Percentiles rank a stretch among this genome's conserved stretches.
phyloP scores from a whole-genome alignment of 2,797 vertebrate species.

The Hyperoplus immaculatus region DNA sequence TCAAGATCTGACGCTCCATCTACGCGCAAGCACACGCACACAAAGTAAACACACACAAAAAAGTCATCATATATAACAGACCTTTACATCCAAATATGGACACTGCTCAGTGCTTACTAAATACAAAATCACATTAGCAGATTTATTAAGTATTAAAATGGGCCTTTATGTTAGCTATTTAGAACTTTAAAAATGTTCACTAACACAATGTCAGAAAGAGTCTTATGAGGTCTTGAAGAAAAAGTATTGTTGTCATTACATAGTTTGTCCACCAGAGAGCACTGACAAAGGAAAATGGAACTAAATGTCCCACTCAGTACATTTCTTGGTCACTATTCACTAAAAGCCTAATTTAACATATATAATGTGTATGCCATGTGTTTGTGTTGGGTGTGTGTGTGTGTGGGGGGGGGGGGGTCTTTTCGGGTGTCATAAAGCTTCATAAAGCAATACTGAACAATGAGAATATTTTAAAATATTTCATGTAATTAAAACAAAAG shows the following conservation, averaged over 20 bases:
- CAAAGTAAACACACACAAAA: neutral
- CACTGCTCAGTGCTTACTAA: neutral
- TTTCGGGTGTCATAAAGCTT: too few relatives aligned
- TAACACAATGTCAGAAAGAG: neutral
- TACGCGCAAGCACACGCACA: conserved; percentile 54
- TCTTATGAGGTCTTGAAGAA: neutral
- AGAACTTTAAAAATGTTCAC: neutral
- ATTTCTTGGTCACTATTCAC: neutral
- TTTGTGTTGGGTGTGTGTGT: neutral
- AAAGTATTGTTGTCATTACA: neutral
- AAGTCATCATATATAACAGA: neutral
- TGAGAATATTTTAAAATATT: neutral
- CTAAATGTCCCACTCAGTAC: neutral
- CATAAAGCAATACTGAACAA: too few relatives aligned
- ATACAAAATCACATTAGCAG: neutral
- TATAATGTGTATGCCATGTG: neutral
- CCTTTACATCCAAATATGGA: conserved; percentile 3
- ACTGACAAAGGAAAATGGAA: neutral
- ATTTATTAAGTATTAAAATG: too few relatives aligned
- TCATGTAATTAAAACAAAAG: neutral
- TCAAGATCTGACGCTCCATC: conserved; percentile 92
- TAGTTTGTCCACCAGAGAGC: conserved; percentile 4
- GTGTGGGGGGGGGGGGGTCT: too few relatives aligned
- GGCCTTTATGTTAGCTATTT: neutral
- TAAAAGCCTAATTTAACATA: neutral